Percentiles rank a stretch among this genome's conserved stretches.
Conservation (phyloP, 2,797 vertebrate genomes). For the Spondyliosoma cantharus region DNA sequence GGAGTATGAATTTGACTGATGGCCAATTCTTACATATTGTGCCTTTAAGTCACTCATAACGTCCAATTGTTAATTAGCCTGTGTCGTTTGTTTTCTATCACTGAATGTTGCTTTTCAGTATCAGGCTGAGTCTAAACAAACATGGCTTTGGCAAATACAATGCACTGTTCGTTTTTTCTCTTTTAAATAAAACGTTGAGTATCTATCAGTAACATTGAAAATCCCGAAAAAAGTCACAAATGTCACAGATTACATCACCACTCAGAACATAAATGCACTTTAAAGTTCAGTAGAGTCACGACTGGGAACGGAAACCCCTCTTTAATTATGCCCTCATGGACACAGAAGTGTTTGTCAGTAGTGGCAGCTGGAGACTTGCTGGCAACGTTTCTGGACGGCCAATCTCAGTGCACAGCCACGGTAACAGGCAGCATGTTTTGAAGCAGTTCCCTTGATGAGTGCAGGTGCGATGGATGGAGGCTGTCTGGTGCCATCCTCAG, state of each 20-base stretch:
- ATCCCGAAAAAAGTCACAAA: neutral
- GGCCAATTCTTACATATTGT: too few relatives aligned
- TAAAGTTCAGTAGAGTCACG: neutral
- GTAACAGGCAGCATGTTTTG: conserved; percentile 73
- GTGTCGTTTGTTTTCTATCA: neutral
- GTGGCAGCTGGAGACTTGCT: conserved; percentile 28
- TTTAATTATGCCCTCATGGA: neutral
- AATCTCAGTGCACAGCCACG: conserved; percentile 72
- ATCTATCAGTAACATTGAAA: neutral
- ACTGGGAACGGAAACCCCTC: neutral
- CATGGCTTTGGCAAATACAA: neutral
- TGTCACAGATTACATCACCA: neutral
- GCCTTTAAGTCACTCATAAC: neutral
- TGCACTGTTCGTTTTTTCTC: neutral
- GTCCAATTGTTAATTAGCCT: neutral
- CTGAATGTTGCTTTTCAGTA: neutral
- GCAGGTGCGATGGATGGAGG: conserved; percentile 45
- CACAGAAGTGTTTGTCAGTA: conserved; percentile 3
- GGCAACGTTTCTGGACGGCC: neutral
- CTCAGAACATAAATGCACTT: neutral
- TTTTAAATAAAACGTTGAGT: neutral
- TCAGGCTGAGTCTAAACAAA: neutral
- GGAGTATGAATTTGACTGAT: too few relatives aligned
- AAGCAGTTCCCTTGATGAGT: conserved; percentile 74
- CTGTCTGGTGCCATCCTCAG: conserved; percentile 77